Evolutionary conservation across 2,797 vertebrate genomes (phyloP).

Genomic region (Phylloscopus collybita): DNA sequence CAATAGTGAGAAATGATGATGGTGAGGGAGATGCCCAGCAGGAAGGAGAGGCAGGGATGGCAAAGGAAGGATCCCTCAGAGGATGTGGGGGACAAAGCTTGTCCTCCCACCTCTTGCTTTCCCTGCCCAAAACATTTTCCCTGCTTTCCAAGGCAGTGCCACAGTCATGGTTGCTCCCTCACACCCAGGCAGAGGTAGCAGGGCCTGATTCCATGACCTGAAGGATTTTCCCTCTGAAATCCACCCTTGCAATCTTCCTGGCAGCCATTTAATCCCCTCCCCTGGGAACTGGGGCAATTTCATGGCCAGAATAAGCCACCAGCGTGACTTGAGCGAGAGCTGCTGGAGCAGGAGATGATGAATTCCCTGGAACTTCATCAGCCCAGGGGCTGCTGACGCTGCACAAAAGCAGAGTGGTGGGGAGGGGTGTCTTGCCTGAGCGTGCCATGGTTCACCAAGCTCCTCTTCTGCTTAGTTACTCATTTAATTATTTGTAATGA

Average conservation of each 20-base stretch:
- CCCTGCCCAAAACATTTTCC: not conserved
- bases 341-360: not conserved
- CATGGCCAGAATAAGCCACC: constrained; percentile 58
- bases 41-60: not conserved
- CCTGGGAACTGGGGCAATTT: constrained; percentile 6
- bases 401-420: not conserved
- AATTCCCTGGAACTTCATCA: constrained; percentile 18
- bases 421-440: not conserved
- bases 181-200: not conserved
- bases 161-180: rapidly evolving
- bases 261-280: not conserved
- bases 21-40: not conserved
- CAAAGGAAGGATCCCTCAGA: not conserved
- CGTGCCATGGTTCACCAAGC: not conserved
- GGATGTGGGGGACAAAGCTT: not conserved
- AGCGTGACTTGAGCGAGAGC: not conserved
- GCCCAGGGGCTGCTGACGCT: not conserved
- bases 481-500: constrained; percentile 44
- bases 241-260: not conserved
- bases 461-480: constrained; percentile 25
- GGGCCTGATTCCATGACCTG: not conserved
- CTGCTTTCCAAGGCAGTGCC: not conserved
- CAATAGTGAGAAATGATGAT: not conserved
- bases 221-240: not conserved
- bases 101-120: not conserved